Conservation (phyloP, 2,888 invertebrate species). For the Oscheius sp. region DNA sequence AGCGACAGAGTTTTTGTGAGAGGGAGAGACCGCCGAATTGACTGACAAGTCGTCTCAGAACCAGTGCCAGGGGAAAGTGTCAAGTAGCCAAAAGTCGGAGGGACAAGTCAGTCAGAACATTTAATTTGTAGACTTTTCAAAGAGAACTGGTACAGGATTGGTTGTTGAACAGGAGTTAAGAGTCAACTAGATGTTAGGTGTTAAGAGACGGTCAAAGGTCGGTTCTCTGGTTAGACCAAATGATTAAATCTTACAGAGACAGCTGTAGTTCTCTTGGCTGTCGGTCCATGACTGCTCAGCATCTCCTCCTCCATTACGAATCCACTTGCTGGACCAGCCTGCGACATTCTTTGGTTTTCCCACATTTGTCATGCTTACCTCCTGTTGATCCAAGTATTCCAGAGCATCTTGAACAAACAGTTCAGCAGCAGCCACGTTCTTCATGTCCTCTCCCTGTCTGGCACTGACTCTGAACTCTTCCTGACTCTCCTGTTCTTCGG, state of each 20-base stretch:
- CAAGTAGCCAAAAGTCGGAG: too few species aligned
- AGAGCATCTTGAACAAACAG: constrained; percentile 66
- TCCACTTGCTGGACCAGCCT: constrained; percentile 38
- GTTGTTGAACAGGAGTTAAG: too few species aligned
- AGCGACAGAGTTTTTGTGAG: too few species aligned
- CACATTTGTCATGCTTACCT: constrained; percentile 28
- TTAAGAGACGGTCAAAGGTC: too few species aligned
- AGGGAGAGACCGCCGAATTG: too few species aligned
- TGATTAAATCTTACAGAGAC: constrained; percentile 4
- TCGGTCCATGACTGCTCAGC: constrained; percentile 60
- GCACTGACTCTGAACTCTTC: not conserved
- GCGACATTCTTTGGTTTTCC: not conserved
- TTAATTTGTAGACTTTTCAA: too few species aligned
- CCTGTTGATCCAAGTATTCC: constrained; percentile 57
- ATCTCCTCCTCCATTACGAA: constrained; percentile 73
- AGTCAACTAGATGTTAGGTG: too few species aligned
- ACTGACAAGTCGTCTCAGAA: too few species aligned
- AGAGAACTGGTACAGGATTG: too few species aligned
- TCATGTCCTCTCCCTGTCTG: constrained; percentile 48
- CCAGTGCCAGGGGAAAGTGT: too few species aligned
- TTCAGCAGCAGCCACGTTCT: constrained; percentile 61
- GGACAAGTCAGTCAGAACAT: too few species aligned
- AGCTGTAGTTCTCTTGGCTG: constrained; percentile 19
- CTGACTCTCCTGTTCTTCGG: not conserved
- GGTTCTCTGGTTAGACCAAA: too few species aligned